Evolutionary conservation across 2,113 vertebrate genomes (phyloP).

Genomic region (Grus americana): DNA sequence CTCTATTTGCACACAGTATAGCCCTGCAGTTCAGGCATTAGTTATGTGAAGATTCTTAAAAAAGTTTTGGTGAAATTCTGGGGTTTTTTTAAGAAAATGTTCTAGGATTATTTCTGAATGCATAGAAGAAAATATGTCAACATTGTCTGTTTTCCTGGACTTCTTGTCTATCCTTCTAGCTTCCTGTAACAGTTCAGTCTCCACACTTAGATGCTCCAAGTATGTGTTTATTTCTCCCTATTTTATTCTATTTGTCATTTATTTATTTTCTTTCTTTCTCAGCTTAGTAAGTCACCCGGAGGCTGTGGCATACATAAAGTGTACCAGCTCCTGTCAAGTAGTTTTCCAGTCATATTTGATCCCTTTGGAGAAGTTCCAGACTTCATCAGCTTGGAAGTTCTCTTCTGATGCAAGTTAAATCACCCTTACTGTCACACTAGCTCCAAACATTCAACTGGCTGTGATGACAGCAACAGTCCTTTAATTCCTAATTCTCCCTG

Average conservation of each 20-base stretch:
- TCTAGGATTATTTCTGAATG: not conserved
- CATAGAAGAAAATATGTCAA: not conserved
- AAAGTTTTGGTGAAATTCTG: not conserved
- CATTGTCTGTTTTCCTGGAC: not conserved
- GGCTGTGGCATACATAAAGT: not conserved
- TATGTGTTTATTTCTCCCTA: not conserved
- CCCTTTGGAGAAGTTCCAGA: not conserved
- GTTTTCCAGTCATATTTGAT: not conserved
- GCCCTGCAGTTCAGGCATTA: not conserved
- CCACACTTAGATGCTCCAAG: not conserved
- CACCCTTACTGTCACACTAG: not conserved
- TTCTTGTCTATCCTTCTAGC: not conserved
- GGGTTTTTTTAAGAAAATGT: not conserved
- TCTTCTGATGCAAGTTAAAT: not conserved
- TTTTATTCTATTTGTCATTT: not conserved
- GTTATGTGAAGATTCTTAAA: not conserved
- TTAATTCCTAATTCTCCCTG: not conserved
- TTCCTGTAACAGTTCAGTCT: not conserved
- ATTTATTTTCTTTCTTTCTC: not conserved
- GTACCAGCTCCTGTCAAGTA: not conserved
- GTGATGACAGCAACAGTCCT: not conserved
- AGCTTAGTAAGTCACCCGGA: not conserved
- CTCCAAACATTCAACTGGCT: not conserved
- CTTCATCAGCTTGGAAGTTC: not conserved
- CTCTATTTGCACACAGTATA: not conserved